Evolutionary conservation across 2,113 vertebrate species (phyloP).

Genomic region (Peromyscus leucopus): DNA sequence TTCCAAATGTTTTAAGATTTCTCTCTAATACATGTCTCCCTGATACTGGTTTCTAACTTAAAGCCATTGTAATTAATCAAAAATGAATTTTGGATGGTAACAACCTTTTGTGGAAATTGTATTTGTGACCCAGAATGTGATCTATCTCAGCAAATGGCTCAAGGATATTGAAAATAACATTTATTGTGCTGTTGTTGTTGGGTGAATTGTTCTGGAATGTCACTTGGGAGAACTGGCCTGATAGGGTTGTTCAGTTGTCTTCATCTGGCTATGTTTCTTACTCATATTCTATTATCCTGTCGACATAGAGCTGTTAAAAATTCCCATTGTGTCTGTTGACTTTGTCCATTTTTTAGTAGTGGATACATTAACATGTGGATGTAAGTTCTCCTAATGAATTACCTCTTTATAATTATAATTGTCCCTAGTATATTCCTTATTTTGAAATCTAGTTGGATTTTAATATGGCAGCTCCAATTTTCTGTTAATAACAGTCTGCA

Average conservation of each 20-base stretch:
- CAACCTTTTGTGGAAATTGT: not conserved
- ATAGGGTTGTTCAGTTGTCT: not conserved
- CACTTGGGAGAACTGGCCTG: not conserved
- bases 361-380: not conserved
- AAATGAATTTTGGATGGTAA: not conserved
- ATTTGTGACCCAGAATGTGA: not conserved
- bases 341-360: slow-evolving; percentile 47
- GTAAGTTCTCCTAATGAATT: slow-evolving; percentile 14
- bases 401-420: slow-evolving; percentile 19
- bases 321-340: not conserved
- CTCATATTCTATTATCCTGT: not conserved
- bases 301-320: slow-evolving; percentile 22
- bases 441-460: slow-evolving; percentile 31
- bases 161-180: not conserved
- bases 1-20: slow-evolving; percentile 35
- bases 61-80: not conserved
- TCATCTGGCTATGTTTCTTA: slow-evolving; percentile 4
- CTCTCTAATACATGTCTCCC: not conserved
- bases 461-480: slow-evolving; percentile 16
- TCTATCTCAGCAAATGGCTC: not conserved
- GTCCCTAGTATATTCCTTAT: not conserved
- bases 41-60: slow-evolving; percentile 17
- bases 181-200: slow-evolving; percentile 10
- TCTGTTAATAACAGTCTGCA: not conserved
- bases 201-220: slow-evolving; percentile 1